Evolutionary conservation across 2,113 vertebrate species (phyloP).

Genomic region (Mixornis gularis): DNA sequence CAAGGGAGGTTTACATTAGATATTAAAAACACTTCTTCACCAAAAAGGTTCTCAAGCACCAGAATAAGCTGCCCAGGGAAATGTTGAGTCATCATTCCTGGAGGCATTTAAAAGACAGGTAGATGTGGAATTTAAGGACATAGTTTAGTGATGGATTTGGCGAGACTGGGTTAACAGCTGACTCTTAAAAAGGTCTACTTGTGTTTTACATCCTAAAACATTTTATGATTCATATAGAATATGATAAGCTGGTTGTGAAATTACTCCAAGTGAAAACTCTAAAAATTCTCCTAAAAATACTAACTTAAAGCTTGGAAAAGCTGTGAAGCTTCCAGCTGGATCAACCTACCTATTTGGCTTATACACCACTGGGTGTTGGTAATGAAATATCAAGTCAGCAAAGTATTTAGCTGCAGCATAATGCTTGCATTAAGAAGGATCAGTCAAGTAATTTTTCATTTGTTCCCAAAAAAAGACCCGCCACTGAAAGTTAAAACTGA

Average conservation of each 20-base stretch:
- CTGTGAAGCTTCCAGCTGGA: not conserved
- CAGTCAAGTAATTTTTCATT: not conserved
- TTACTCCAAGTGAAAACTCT: not conserved
- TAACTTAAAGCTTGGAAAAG: not conserved
- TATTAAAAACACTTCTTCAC: not conserved
- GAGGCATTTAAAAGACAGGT: rapidly evolving
- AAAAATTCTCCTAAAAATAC: not conserved
- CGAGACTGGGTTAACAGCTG: not conserved
- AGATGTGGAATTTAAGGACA: not conserved
- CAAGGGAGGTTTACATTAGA: not conserved
- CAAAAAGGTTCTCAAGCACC: not conserved
- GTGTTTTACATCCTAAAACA: not conserved
- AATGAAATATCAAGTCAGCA: not conserved
- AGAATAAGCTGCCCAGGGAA: not conserved
- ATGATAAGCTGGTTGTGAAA: not conserved
- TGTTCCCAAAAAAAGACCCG: not conserved
- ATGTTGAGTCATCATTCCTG: rapidly evolving
- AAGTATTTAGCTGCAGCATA: not conserved
- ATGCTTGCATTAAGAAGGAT: not conserved
- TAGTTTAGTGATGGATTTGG: not conserved
- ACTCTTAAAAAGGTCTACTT: not conserved
- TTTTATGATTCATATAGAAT: not conserved
- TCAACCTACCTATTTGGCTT: not conserved
- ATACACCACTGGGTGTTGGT: not conserved
- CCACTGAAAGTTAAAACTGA: not conserved